These are phyloP conservation scores for Eupithecia pulchellata DNA, from an alignment of 2,888 invertebrate genomes.

Conservation along the genomic window DNA sequence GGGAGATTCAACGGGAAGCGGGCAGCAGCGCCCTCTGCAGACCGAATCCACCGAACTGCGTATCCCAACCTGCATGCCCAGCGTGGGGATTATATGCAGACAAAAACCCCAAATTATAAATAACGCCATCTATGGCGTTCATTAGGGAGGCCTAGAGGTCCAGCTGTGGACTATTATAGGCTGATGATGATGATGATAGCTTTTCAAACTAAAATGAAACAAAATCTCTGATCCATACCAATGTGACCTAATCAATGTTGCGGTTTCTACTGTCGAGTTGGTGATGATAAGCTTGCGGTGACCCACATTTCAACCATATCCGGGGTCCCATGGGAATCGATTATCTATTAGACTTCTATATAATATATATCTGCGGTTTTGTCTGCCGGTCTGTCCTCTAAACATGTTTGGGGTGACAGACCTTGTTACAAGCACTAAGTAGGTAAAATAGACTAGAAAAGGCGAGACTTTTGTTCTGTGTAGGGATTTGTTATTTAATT, in stretches of 20 bases:
- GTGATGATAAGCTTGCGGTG: conserved; percentile 10
- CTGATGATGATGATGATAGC: no score
- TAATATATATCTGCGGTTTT: conserved; percentile 6
- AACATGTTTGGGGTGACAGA: background rate
- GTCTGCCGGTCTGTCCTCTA: background rate
- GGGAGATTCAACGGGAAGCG: no score
- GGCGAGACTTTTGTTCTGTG: background rate
- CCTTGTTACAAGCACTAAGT: background rate
- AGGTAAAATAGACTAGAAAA: background rate
- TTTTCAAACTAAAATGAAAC: background rate
- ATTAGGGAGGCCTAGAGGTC: no score
- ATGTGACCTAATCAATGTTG: background rate
- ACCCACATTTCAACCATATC: conserved; percentile 5
- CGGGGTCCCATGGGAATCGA: conserved; percentile 1
- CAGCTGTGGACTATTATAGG: no score
- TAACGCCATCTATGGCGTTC: no score
- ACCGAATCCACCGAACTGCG: no score
- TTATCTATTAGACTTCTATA: background rate
- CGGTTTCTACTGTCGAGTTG: background rate
- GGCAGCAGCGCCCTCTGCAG: no score
- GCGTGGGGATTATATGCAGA: no score
- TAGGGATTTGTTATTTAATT: background rate
- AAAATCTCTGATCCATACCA: background rate
- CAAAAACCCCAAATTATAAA: no score
- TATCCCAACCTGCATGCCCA: no score